A percentile compares a stretch with the other conserved stretches of the same genome.
These are phyloP conservation scores for Thomomys bottae DNA, from an alignment of 2,113 vertebrate species.

Conservation along the genomic window DNA sequence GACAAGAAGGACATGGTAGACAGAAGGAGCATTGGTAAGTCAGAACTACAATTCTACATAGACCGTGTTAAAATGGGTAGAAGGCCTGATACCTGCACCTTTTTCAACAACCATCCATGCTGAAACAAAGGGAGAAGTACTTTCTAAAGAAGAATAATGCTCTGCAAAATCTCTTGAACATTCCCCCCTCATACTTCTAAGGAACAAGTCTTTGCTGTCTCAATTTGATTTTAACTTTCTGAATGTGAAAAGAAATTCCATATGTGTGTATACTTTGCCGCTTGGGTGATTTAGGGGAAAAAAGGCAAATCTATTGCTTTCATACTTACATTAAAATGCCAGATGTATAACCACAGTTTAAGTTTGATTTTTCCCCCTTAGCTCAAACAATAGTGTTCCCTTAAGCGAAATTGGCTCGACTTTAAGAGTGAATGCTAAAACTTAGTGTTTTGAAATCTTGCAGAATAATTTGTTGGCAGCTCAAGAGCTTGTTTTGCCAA, in stretches of 20 bases:
- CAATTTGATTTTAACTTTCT: conserved; percentile 71
- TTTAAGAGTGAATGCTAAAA: conserved; percentile 72
- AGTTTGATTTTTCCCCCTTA: conserved; percentile 61
- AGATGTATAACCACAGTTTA: conserved; percentile 77
- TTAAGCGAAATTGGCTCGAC: conserved; percentile 73
- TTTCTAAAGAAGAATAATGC: conserved; percentile 41
- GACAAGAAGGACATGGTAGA: background rate
- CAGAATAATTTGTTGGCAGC: conserved; percentile 76
- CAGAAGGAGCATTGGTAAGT: background rate
- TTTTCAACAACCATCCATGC: conserved; percentile 15
- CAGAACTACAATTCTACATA: background rate
- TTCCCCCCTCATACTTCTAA: conserved; percentile 30
- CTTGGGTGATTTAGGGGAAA: conserved; percentile 41
- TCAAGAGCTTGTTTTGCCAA: conserved; percentile 74
- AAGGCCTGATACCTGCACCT: background rate
- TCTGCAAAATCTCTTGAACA: conserved; percentile 32
- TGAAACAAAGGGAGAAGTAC: conserved; percentile 34
- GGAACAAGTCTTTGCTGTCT: conserved; percentile 42
- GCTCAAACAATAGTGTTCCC: conserved; percentile 76
- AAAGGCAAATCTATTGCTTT: conserved; percentile 71
- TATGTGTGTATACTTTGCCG: conserved; percentile 67
- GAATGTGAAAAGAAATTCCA: conserved; percentile 75
- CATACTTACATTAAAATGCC: conserved; percentile 72
- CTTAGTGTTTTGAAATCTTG: conserved; percentile 76
- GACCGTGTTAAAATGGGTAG: background rate